Evolutionary conservation across 2,797 vertebrate genomes (phyloP).

Genomic region (Phrynocephalus forsythii): DNA sequence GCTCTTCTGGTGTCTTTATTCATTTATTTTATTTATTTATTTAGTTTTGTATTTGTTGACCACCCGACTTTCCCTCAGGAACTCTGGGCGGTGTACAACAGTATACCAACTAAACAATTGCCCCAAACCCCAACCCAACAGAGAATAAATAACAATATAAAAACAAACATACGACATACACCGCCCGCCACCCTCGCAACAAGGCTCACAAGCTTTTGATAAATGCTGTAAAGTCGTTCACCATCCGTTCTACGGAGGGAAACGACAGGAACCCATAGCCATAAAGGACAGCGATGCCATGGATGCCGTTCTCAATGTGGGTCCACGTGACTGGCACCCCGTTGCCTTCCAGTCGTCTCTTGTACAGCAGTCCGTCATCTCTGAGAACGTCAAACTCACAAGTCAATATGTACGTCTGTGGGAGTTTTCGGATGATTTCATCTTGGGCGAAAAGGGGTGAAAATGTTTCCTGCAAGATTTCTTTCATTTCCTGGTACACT

Average conservation of each 20-base stretch:
- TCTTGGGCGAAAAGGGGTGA: constrained; percentile 81
- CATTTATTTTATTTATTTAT: too few species aligned
- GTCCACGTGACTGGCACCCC: background rate
- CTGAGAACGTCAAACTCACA: constrained; percentile 83
- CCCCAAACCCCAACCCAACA: too few species aligned
- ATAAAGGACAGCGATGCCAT: background rate
- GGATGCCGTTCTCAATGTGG: background rate
- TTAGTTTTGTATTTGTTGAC: too few species aligned
- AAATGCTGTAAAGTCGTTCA: constrained; percentile 40
- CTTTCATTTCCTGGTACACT: constrained; percentile 73
- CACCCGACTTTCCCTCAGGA: too few species aligned
- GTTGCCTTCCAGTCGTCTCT: constrained; percentile 28
- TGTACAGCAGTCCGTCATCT: constrained; percentile 72
- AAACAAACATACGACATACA: too few species aligned
- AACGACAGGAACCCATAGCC: constrained; percentile 45
- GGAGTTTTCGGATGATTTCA: constrained; percentile 68
- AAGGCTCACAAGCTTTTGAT: constrained; percentile 60
- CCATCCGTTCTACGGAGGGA: constrained; percentile 44
- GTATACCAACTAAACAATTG: too few species aligned
- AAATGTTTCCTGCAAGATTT: constrained; percentile 61
- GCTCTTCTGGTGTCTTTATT: background rate
- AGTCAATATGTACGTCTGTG: constrained; percentile 81
- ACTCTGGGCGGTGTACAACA: too few species aligned
- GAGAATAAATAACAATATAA: too few species aligned
- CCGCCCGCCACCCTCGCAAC: too few species aligned